phyloP scores from a whole-genome alignment of 2,113 vertebrate species.

The Psephotus haematonotus region DNA sequence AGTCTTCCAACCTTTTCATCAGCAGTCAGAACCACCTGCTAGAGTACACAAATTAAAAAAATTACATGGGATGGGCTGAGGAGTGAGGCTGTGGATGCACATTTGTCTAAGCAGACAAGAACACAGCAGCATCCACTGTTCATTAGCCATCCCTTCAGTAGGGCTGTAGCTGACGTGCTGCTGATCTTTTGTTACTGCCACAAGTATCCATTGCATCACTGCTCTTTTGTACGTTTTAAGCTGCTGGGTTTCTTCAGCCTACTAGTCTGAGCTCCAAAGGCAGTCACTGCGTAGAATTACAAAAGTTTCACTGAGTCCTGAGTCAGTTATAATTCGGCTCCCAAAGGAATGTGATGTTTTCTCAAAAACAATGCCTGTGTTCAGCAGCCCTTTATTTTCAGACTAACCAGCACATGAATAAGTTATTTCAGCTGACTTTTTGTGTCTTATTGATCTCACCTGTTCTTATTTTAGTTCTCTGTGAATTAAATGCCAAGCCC shows the following conservation, averaged over 20 bases:
- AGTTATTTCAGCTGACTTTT: background rate
- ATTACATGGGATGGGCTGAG: background rate
- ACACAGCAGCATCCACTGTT: accelerated
- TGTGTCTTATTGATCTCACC: background rate
- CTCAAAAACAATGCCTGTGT: background rate
- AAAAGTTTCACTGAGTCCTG: background rate
- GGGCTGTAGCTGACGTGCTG: accelerated
- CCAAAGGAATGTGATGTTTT: background rate
- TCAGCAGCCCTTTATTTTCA: background rate
- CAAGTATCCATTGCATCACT: background rate
- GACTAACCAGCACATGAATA: background rate
- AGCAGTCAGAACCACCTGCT: background rate
- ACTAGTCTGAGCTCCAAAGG: background rate
- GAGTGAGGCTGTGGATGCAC: accelerated
- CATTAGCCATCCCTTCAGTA: background rate
- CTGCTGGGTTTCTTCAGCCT: background rate
- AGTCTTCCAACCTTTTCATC: background rate
- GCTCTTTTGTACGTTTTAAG: accelerated
- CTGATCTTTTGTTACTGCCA: background rate
- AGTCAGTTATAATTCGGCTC: accelerated
- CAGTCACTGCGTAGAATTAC: background rate
- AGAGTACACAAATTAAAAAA: background rate
- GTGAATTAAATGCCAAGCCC: background rate
- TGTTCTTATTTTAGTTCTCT: background rate
- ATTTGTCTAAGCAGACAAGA: background rate